Percentiles rank a stretch among this genome's conserved stretches.
These are phyloP conservation scores for Simalia tracyae DNA, from an alignment of 2,797 vertebrate species.

Conservation along the genomic window DNA sequence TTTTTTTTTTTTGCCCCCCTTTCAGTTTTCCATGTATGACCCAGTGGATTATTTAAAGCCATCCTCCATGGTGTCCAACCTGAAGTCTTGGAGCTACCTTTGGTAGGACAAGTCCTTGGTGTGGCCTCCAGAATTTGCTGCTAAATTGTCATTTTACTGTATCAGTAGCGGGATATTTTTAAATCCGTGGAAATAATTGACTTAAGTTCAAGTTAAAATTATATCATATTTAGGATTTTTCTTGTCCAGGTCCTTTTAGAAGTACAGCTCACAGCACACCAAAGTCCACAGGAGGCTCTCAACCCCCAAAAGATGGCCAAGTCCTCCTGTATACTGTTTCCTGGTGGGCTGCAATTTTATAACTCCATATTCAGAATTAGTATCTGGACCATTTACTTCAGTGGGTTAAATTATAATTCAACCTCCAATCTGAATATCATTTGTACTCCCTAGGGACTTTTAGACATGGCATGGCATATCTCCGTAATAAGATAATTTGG, in stretches of 20 bases:
- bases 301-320: neutral
- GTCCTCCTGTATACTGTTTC: conserved; percentile 23
- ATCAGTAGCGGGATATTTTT: neutral
- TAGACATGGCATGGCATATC: neutral
- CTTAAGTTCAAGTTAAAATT: neutral
- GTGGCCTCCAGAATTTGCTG: neutral
- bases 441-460: neutral
- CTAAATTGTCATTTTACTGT: neutral
- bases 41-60: neutral
- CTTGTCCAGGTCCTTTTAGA: neutral
- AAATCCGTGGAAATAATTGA: neutral
- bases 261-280: neutral
- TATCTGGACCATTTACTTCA: neutral
- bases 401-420: neutral
- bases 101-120: neutral
- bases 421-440: neutral
- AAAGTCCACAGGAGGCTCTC: neutral
- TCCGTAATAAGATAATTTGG: neutral
- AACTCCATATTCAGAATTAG: conserved; percentile 1
- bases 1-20: fast-evolving
- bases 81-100: neutral
- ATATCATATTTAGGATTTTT: neutral
- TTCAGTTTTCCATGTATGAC: fast-evolving
- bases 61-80: neutral
- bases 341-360: conserved; percentile 35